Conservation (phyloP, 2,888 invertebrate genomes). For the Tiliacea aurago region DNA sequence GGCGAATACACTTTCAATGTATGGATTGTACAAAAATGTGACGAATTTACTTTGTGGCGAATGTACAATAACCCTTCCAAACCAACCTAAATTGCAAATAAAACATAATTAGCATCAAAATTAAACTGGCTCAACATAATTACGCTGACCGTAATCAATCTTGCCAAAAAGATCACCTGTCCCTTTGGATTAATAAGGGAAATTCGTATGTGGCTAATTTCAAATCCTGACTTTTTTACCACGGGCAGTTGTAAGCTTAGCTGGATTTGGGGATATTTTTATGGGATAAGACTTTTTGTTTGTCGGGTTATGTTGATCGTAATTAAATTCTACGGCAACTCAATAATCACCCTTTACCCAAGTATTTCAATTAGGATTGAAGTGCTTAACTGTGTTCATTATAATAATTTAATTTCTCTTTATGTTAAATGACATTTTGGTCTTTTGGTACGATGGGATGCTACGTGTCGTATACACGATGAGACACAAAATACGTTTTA, state of each 20-base stretch:
- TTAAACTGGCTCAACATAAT: slow-evolving; percentile 47
- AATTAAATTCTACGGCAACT: background rate
- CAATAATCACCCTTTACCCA: background rate
- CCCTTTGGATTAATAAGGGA: slow-evolving; percentile 56
- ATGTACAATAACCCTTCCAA: no score
- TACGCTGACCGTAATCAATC: slow-evolving; percentile 58
- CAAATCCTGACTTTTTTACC: slow-evolving; percentile 41
- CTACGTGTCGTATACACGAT: background rate
- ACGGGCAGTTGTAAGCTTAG: slow-evolving; percentile 28
- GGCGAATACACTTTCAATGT: no score
- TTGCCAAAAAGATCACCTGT: slow-evolving; percentile 62
- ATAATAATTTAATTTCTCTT: background rate
- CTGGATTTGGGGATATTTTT: slow-evolving; percentile 24
- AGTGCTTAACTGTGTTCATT: background rate
- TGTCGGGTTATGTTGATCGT: background rate
- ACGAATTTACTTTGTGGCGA: no score
- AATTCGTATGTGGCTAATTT: slow-evolving; percentile 60
- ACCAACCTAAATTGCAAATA: slow-evolving; percentile 22
- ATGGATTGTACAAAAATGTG: no score
- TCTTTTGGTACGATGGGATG: background rate
- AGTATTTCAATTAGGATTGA: background rate
- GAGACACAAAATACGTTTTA: background rate
- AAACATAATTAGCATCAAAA: slow-evolving; percentile 50
- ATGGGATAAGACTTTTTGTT: slow-evolving; percentile 6
- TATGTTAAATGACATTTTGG: background rate